Base-by-base conservation (phyloP, 1,140 invertebrate genomes). In the Helicoverpa zea region DNA sequence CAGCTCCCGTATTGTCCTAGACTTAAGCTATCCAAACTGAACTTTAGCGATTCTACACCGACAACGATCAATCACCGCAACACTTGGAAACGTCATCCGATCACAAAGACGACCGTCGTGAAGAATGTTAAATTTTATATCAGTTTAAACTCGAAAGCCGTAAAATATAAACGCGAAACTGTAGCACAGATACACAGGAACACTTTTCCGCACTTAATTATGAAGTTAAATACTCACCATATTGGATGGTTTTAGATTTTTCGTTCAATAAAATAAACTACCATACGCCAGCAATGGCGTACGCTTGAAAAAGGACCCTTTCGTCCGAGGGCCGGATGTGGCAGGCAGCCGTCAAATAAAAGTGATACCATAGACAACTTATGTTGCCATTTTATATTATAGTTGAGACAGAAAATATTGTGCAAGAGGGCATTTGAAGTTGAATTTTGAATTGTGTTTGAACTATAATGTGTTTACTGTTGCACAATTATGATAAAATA, bases 191-290 rank as follows among this genome's bases (percentile, higher is more conserved):
- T 84, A 83, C 75, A 81, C 59, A 59, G 84, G 75, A 85, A 84
- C 85, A 89, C 86, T 89, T 91, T 90, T 83, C 70, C 81, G 73
- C 81, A 85, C 87, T 86, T 87, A 86, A 88, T 88, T 85, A 88
- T 86, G 81, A 81, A 88, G 87, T 93, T 88, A 84, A 81, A 83
- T 87, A 96, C 97, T 95, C 96, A 98, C 97, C 97, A 98, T 98
- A 95, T 97, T 98, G 97, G 97, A 98, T 98, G 97, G 96, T 97
- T 96, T 95, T 92, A 93, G 97, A 98, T 98, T 97, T 96, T 95
- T 92, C 96, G 95, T 95, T 95, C 94, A 95, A 95, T 95, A 95
- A 95, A 94, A 95, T 95, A 96, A 96, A 96, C 96, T 95, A 97
- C 97, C 96, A 97, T 97, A 97, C 97, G 97, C 96, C 97, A 97